These are phyloP conservation scores for Zosterops hypoxanthus DNA, from an alignment of 2,113 vertebrate genomes.

Conservation along the genomic window DNA sequence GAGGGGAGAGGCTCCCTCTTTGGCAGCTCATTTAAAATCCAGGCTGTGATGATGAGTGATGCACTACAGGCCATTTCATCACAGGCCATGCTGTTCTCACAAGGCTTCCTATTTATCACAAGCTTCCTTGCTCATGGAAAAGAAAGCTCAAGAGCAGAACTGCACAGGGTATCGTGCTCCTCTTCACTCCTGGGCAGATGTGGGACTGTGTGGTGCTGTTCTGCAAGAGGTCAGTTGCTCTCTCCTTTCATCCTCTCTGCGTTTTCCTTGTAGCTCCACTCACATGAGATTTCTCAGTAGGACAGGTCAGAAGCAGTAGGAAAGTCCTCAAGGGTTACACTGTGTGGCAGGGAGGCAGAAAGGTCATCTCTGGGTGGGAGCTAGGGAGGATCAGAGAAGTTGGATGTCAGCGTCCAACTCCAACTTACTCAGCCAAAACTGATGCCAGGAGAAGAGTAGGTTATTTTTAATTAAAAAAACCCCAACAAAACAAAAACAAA, in stretches of 20 bases:
- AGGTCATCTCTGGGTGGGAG: neutral
- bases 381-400: rapidly evolving
- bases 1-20: neutral
- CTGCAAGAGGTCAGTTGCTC: neutral
- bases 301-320: neutral
- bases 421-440: neutral
- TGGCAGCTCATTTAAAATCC: neutral
- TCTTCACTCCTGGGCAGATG: neutral
- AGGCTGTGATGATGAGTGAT: neutral
- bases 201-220: rapidly evolving
- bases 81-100: neutral
- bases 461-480: conserved; percentile 61
- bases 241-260: neutral
- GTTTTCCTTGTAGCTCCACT: neutral
- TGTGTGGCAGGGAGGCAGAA: neutral
- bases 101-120: neutral
- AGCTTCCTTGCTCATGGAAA: neutral
- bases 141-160: neutral
- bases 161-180: neutral
- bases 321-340: neutral
- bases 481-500: neutral
- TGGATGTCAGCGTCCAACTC: neutral
- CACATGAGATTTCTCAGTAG: neutral
- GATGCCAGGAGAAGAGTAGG: neutral
- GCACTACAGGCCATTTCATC: neutral